Conservation (phyloP, 2,888 invertebrate genomes). For the Ceramica pisi region DNA sequence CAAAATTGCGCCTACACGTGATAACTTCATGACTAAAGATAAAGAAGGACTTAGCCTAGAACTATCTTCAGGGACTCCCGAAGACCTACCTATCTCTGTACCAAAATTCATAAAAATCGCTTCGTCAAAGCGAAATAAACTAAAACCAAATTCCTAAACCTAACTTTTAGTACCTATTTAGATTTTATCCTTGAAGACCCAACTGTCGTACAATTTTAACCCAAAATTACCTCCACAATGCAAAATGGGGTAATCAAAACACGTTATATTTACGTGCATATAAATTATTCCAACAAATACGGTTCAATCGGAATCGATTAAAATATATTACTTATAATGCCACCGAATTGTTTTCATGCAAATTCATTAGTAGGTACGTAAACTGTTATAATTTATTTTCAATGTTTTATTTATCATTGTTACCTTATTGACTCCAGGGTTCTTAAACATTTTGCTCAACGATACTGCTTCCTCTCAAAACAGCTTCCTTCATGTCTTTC, state of each 20-base stretch:
- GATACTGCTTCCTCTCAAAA: too few relatives aligned
- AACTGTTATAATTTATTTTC: constrained; percentile 40
- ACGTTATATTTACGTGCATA: neutral
- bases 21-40: too few relatives aligned
- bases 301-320: constrained; percentile 24
- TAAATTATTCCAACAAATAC: constrained; percentile 10
- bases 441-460: constrained; percentile 62
- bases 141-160: too few relatives aligned
- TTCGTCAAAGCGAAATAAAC: too few relatives aligned
- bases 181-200: neutral
- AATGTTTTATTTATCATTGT: constrained; percentile 75
- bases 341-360: constrained; percentile 58
- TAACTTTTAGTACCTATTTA: too few relatives aligned
- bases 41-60: too few relatives aligned
- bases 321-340: constrained; percentile 37
- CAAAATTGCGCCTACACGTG: too few relatives aligned
- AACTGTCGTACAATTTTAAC: neutral
- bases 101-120: too few relatives aligned
- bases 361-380: constrained; percentile 40
- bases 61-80: too few relatives aligned
- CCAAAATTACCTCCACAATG: neutral
- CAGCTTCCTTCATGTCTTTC: too few relatives aligned
- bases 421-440: constrained; percentile 69
- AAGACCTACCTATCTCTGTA: too few relatives aligned
- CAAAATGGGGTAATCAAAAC: neutral